These are phyloP conservation scores for Galleria mellonella DNA, from an alignment of 1,140 invertebrate genomes.

Conservation along the genomic window DNA sequence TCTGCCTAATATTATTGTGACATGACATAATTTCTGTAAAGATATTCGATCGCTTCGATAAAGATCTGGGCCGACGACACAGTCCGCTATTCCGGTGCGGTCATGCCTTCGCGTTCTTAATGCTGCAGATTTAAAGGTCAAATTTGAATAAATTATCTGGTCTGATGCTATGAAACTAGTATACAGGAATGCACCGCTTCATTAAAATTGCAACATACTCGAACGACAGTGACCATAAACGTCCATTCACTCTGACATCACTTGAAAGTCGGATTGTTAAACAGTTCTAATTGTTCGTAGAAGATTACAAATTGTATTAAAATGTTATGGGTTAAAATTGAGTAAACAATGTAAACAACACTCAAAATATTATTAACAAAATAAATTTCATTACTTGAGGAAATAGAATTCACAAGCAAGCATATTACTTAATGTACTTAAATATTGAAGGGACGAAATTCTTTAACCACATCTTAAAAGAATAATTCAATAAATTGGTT, in stretches of 20 bases:
- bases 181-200: slow-evolving; percentile 5
- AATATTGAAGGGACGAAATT: too few relatives aligned
- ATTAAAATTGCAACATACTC: slow-evolving; percentile 7
- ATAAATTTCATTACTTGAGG: too few relatives aligned
- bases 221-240: slow-evolving; percentile 8
- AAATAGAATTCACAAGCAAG: too few relatives aligned
- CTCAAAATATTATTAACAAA: too few relatives aligned
- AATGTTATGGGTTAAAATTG: too few relatives aligned
- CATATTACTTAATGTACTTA: too few relatives aligned
- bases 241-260: slow-evolving; percentile 2
- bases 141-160: slow-evolving; percentile 1
- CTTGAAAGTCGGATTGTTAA: too few relatives aligned
- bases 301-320: too few relatives aligned
- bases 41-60: slow-evolving; percentile 9
- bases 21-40: slow-evolving; percentile 14
- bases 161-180: slow-evolving; percentile 2
- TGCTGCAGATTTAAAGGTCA: slow-evolving; percentile 3
- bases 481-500: too few relatives aligned
- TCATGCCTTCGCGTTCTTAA: neutral
- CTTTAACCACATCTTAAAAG: too few relatives aligned
- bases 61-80: slow-evolving; percentile 7
- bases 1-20: neutral
- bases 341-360: too few relatives aligned
- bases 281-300: too few relatives aligned
- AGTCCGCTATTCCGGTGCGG: neutral